These are phyloP conservation scores for Pemphredon lugubris DNA, from an alignment of 2,888 invertebrate species.

Conservation along the genomic window DNA sequence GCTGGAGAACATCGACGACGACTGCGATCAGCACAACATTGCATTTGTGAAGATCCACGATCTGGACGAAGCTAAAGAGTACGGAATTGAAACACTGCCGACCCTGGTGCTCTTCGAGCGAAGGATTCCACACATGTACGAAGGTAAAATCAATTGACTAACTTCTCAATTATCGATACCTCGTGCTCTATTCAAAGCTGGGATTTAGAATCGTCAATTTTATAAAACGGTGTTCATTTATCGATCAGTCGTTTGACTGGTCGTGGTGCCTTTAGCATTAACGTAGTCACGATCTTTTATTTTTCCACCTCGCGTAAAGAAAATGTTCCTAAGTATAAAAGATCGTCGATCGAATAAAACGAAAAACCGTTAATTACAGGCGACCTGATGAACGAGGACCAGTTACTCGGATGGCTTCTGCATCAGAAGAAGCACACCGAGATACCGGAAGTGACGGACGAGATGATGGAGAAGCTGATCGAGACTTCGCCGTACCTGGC, in stretches of 20 bases:
- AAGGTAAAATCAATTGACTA: constrained; percentile 79
- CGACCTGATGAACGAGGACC: constrained; percentile 94
- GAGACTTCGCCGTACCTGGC: constrained; percentile 91
- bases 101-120: constrained; percentile 89
- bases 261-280: no score
- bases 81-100: constrained; percentile 92
- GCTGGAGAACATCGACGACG: constrained; percentile 96
- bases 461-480: constrained; percentile 95
- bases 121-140: constrained; percentile 84
- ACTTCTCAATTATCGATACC: background rate
- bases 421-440: constrained; percentile 95
- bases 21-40: constrained; percentile 95
- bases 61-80: constrained; percentile 93
- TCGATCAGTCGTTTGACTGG: no score
- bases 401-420: constrained; percentile 93
- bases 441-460: constrained; percentile 95
- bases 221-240: no score
- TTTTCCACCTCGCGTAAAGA: no score
- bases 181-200: no score
- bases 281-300: no score
- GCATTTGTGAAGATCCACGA: constrained; percentile 96
- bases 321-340: no score
- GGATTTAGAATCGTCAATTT: no score
- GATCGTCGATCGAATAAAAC: no score
- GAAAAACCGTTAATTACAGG: no score